Percentiles rank a stretch among this genome's conserved stretches.
Conservation (phyloP, 2,888 invertebrate species). For the Eupeodes latifasciatus region DNA sequence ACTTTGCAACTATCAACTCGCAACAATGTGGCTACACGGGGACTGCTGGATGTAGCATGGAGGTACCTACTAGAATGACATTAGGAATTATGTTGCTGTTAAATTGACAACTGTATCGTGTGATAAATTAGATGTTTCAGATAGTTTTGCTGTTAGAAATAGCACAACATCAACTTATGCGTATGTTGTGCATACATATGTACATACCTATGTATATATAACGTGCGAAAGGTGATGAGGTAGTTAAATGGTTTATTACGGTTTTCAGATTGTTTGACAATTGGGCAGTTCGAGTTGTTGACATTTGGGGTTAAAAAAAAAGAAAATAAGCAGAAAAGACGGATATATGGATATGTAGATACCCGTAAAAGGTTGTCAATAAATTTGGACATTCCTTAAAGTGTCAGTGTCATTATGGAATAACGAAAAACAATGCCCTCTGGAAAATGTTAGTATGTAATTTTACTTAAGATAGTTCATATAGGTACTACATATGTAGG, state of each 20-base stretch:
- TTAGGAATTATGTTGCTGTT: constrained; percentile 76
- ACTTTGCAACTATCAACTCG: constrained; percentile 16
- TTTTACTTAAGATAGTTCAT: background rate
- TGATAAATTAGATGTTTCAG: constrained; percentile 75
- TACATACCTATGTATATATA: background rate
- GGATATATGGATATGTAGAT: background rate
- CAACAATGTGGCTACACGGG: constrained; percentile 38
- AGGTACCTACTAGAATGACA: background rate
- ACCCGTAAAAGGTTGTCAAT: background rate
- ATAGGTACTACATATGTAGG: too few relatives aligned
- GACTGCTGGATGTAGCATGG: background rate
- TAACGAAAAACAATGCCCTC: background rate
- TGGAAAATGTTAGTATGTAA: background rate
- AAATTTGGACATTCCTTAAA: background rate
- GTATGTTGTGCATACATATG: too few relatives aligned
- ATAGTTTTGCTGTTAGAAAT: constrained; percentile 31
- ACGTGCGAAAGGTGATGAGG: constrained; percentile 30
- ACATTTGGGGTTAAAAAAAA: background rate
- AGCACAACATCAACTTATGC: background rate
- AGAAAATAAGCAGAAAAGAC: background rate
- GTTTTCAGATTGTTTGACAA: background rate
- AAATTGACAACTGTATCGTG: constrained; percentile 78
- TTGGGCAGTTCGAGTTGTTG: constrained; percentile 12
- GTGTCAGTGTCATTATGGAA: background rate
- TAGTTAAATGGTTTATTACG: constrained; percentile 16